Conservation (phyloP, 2,888 invertebrate genomes). For the Diaphora mendica region DNA sequence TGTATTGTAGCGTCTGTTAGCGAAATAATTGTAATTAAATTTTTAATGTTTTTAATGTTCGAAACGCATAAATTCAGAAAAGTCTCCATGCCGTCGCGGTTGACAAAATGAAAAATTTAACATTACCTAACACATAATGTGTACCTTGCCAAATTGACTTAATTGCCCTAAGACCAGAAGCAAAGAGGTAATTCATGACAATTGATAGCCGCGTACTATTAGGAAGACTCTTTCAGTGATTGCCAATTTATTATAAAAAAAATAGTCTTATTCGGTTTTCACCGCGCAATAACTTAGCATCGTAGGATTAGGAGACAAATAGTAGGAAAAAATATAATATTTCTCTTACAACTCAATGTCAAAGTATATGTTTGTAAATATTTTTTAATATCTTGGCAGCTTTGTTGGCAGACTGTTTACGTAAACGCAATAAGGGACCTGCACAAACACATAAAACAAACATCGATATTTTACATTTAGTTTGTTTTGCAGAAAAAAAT, state of each 20-base stretch:
- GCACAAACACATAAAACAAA: slow-evolving; percentile 68
- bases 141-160: not conserved
- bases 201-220: not conserved
- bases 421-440: slow-evolving; percentile 66
- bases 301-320: not conserved
- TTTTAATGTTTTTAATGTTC: not conserved
- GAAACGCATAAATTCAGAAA: not conserved
- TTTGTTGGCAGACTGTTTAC: slow-evolving; percentile 56
- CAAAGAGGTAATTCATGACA: not conserved
- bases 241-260: not conserved
- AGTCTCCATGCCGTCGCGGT: not conserved
- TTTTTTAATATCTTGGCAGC: slow-evolving; percentile 60
- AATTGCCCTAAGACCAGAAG: not conserved
- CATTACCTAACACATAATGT: not conserved
- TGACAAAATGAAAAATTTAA: not conserved
- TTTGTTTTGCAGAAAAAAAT: slow-evolving; percentile 69
- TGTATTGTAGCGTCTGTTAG: not conserved
- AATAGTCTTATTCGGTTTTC: not conserved
- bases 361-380: slow-evolving; percentile 31
- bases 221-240: not conserved
- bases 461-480: slow-evolving; percentile 70
- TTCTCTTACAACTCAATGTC: not conserved
- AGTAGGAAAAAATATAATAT: not conserved
- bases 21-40: not conserved
- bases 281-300: not conserved